Evolutionary conservation across 64 coral and sea anemone genomes (phyloP).

Genomic region (Acropora yongei): DNA sequence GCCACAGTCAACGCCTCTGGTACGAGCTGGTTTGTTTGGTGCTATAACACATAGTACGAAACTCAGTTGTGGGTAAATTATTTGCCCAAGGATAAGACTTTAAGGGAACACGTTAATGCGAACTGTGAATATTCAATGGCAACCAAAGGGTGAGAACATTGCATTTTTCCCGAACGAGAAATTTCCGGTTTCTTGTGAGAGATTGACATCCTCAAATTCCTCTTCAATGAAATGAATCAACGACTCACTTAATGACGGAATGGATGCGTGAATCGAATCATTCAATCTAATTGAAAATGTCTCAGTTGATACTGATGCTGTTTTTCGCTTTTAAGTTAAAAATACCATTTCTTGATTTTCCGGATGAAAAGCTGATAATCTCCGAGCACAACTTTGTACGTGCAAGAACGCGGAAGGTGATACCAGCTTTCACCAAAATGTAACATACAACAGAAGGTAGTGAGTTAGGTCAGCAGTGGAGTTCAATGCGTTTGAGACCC

Average conservation of each 20-base stretch:
- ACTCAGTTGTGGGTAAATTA: not conserved
- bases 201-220: too few relatives aligned
- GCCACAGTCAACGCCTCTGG: too few relatives aligned
- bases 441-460: not conserved
- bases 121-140: too few relatives aligned
- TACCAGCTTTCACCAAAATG: not conserved
- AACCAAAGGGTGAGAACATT: not conserved
- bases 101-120: too few relatives aligned
- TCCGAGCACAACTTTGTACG: conserved; percentile 2
- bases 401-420: conserved; percentile 18
- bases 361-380: not conserved
- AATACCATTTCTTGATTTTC: not conserved
- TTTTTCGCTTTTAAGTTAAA: not conserved
- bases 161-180: not conserved
- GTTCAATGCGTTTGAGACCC: not conserved
- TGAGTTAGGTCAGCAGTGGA: too few relatives aligned
- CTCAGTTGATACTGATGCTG: not conserved
- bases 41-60: too few relatives aligned
- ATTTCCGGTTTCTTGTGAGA: conserved; percentile 8
- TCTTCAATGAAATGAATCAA: conserved; percentile 14
- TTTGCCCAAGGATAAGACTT: too few relatives aligned
- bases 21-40: too few relatives aligned
- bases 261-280: not conserved
- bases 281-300: not conserved
- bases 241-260: not conserved